phyloP scores from a whole-genome alignment of 2,113 vertebrate species.

The Macquaria australasica region DNA sequence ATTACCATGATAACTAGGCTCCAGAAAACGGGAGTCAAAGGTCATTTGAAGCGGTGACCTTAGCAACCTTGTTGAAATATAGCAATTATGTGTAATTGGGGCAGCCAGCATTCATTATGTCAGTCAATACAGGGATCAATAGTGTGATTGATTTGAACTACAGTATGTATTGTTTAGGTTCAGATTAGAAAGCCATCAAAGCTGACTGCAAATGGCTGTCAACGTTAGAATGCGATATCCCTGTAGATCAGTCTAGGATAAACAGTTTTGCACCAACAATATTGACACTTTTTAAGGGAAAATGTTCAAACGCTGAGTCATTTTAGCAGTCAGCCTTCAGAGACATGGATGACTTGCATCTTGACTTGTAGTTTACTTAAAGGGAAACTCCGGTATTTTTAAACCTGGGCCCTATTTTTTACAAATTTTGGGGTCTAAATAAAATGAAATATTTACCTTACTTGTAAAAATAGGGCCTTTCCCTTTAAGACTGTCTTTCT shows the following conservation, averaged over 20 bases:
- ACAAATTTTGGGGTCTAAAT: too few relatives aligned
- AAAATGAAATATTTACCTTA: too few relatives aligned
- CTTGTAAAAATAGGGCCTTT: too few relatives aligned
- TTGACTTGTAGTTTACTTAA: too few relatives aligned
- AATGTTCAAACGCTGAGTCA: background rate
- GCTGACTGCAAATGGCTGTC: constrained; percentile 14
- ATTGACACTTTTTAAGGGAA: background rate
- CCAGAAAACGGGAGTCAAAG: constrained; percentile 36
- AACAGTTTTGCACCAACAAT: background rate
- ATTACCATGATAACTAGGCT: constrained; percentile 13
- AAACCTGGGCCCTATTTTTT: too few relatives aligned
- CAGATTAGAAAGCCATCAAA: constrained; percentile 46
- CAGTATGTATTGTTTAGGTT: constrained; percentile 32
- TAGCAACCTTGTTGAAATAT: constrained; percentile 37
- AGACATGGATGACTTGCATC: too few relatives aligned
- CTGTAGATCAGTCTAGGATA: background rate
- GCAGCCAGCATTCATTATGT: constrained; percentile 29
- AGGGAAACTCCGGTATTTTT: too few relatives aligned
- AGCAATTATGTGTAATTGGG: constrained; percentile 49
- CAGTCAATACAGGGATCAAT: constrained; percentile 60
- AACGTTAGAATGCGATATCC: background rate
- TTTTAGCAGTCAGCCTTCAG: background rate
- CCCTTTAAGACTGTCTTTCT: background rate
- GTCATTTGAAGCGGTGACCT: constrained; percentile 43
- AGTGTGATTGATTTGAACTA: constrained; percentile 35